Evolutionary conservation across 2,888 invertebrate species (phyloP).

Genomic region (Achlya flavicornis): DNA sequence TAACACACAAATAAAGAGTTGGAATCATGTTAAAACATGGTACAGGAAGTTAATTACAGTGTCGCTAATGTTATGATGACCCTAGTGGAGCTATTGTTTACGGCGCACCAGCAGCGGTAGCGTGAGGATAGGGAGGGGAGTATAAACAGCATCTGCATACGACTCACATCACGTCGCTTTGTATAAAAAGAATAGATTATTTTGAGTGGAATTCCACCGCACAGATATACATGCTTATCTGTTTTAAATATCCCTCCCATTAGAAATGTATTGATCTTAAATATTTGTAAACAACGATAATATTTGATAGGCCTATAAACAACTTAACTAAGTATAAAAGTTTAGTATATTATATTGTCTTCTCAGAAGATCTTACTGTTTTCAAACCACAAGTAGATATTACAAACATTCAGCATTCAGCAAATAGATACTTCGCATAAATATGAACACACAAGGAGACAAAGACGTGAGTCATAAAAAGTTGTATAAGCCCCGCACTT

Average conservation of each 20-base stretch:
- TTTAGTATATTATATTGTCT: no score
- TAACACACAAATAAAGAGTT: neutral
- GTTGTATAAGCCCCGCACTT: constrained; percentile 27
- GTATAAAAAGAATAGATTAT: neutral
- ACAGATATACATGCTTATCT: neutral
- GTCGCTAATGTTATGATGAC: constrained; percentile 2
- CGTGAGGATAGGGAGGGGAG: neutral
- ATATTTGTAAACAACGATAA: no score
- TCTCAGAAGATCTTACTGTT: neutral
- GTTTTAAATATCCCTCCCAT: neutral
- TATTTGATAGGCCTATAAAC: no score
- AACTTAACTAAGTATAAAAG: no score
- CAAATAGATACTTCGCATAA: neutral
- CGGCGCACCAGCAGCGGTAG: neutral
- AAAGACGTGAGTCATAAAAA: constrained; percentile 26
- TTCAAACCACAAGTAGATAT: neutral
- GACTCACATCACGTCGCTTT: neutral
- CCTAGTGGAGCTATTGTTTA: constrained; percentile 10
- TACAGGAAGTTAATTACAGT: constrained; percentile 22
- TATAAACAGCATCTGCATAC: neutral
- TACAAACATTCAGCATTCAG: neutral
- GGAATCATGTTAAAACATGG: constrained; percentile 1
- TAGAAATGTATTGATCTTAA: neutral
- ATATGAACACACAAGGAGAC: neutral
- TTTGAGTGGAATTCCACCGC: neutral